Conservation (phyloP, 2,113 vertebrate species). For the Tympanuchus pallidicinctus region DNA sequence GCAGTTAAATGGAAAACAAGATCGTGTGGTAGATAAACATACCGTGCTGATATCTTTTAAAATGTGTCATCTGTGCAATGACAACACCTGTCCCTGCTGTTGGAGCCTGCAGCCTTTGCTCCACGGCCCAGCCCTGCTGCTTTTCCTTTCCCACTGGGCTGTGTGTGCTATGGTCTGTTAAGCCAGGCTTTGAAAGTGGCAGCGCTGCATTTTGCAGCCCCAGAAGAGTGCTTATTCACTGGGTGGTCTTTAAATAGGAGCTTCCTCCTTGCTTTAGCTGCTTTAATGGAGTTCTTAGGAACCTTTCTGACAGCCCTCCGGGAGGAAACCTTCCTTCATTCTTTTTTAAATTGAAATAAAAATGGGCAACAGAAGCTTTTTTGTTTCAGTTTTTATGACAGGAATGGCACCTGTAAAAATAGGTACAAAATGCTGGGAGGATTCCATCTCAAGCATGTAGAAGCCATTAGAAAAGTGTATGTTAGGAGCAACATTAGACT, state of each 20-base stretch:
- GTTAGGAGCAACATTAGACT: background rate
- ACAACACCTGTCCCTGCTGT: background rate
- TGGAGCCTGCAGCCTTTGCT: background rate
- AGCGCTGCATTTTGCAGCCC: background rate
- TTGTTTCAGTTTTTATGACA: background rate
- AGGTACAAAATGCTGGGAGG: background rate
- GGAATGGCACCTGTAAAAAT: background rate
- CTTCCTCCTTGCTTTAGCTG: constrained; percentile 27
- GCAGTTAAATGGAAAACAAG: constrained; percentile 34
- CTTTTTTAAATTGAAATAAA: background rate
- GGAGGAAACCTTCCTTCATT: background rate
- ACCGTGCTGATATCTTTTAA: background rate
- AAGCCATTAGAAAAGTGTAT: background rate
- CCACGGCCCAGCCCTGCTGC: background rate
- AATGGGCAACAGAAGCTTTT: background rate
- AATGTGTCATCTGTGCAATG: background rate
- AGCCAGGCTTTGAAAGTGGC: constrained; percentile 19
- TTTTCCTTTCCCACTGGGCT: background rate
- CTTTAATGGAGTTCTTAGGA: background rate
- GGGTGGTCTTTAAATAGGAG: constrained; percentile 33
- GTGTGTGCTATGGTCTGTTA: background rate
- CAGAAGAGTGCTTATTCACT: background rate
- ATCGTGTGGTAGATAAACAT: constrained; percentile 33
- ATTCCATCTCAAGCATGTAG: background rate
- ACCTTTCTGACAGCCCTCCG: background rate